Evolutionary conservation across 2,888 invertebrate genomes (phyloP).

Genomic region (Tenthredo livida): DNA sequence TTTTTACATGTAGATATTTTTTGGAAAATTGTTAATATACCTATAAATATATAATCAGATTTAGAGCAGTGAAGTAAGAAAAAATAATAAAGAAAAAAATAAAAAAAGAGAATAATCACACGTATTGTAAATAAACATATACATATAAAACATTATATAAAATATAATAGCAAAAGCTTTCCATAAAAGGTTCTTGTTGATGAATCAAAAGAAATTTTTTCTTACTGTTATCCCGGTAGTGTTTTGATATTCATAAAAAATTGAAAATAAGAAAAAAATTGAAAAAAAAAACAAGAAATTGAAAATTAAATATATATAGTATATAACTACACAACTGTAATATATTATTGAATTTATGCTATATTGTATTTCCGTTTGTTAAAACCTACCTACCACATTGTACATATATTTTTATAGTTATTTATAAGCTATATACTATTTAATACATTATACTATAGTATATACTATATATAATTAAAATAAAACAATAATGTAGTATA

Average conservation of each 20-base stretch:
- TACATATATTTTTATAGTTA: slow-evolving; percentile 66
- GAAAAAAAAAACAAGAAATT: not conserved
- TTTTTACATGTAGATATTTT: slow-evolving; percentile 76
- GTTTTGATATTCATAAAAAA: slow-evolving; percentile 44
- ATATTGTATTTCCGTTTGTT: slow-evolving; percentile 61
- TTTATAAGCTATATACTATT: slow-evolving; percentile 57
- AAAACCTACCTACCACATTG: slow-evolving; percentile 45
- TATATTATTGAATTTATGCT: slow-evolving; percentile 36
- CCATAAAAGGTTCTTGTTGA: slow-evolving; percentile 54
- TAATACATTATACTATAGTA: slow-evolving; percentile 52
- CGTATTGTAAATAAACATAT: slow-evolving; percentile 23
- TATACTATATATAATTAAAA: slow-evolving; percentile 56
- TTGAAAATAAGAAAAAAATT: not conserved
- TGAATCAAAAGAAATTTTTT: slow-evolving; percentile 57
- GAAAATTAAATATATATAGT: not conserved
- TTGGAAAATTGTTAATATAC: slow-evolving; percentile 69
- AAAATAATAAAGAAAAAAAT: no score
- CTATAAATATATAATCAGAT: slow-evolving; percentile 31
- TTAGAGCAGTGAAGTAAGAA: slow-evolving; percentile 40
- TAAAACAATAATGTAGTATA: slow-evolving; percentile 61
- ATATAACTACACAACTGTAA: not conserved
- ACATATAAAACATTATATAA: slow-evolving; percentile 17
- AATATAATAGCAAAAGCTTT: slow-evolving; percentile 59
- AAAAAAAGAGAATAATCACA: not conserved
- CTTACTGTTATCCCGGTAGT: slow-evolving; percentile 53